These are phyloP conservation scores for Malurus alboscapulatus DNA, from an alignment of 2,113 vertebrate species.

Conservation along the genomic window DNA sequence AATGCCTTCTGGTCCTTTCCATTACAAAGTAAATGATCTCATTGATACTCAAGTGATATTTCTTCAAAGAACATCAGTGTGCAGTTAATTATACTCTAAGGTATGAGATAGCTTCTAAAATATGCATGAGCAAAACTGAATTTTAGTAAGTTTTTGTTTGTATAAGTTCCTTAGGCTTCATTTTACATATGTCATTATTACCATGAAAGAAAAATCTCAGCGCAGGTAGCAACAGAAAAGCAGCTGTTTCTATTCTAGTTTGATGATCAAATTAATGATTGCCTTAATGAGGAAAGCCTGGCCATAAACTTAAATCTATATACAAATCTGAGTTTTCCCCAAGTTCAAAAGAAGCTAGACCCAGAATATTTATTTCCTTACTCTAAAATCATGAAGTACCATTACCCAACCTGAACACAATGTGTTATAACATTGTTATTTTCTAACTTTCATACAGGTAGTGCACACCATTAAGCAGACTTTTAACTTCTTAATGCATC, in stretches of 20 bases:
- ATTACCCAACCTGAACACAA: background rate
- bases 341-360: background rate
- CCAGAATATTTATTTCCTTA: background rate
- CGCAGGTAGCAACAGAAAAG: background rate
- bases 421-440: background rate
- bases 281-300: background rate
- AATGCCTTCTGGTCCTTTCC: background rate
- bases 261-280: background rate
- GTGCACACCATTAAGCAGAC: background rate
- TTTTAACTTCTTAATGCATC: background rate
- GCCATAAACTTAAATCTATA: background rate
- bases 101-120: background rate
- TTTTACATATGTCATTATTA: background rate
- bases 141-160: background rate
- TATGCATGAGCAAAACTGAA: background rate
- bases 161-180: background rate
- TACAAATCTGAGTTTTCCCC: background rate
- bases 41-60: background rate
- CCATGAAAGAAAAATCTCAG: background rate
- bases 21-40: background rate
- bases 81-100: background rate
- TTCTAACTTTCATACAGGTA: background rate
- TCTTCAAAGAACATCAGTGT: background rate
- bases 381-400: background rate
- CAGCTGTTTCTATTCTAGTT: background rate